phyloP scores from a whole-genome alignment of 2,888 invertebrate genomes.

The Trichogramma dendrolimi region DNA sequence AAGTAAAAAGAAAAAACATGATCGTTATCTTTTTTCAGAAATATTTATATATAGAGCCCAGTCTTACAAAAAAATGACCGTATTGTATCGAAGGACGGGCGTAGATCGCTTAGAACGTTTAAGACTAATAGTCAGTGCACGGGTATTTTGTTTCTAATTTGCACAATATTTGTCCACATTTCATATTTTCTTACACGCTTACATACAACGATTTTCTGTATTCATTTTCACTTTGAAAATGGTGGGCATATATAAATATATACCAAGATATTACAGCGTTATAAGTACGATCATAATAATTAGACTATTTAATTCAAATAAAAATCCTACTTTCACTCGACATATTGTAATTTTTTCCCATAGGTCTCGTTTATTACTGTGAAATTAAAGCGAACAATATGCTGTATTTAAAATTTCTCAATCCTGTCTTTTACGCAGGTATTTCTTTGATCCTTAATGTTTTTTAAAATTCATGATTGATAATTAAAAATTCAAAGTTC shows the following conservation, averaged over 20 bases:
- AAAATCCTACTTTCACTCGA: constrained; percentile 52
- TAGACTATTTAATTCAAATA: constrained; percentile 51
- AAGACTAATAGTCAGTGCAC: constrained; percentile 49
- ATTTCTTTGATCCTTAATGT: constrained; percentile 41
- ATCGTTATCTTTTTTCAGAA: constrained; percentile 48
- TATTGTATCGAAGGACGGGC: constrained; percentile 51
- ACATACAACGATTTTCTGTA: constrained; percentile 30
- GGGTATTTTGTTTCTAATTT: constrained; percentile 41
- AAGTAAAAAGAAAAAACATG: constrained; percentile 42
- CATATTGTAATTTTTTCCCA: constrained; percentile 35
- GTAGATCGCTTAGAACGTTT: constrained; percentile 48
- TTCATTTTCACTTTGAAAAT: constrained; percentile 43
- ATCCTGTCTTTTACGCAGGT: constrained; percentile 37
- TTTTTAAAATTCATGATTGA: constrained; percentile 28
- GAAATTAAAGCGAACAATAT: constrained; percentile 49
- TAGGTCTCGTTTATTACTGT: constrained; percentile 38
- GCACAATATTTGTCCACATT: constrained; percentile 27
- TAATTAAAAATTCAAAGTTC: constrained; percentile 25
- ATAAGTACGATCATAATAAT: constrained; percentile 50
- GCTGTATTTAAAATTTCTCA: constrained; percentile 37
- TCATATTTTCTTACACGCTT: constrained; percentile 28
- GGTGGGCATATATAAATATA: constrained; percentile 46
- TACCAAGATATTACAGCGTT: constrained; percentile 45
- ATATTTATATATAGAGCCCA: constrained; percentile 52
- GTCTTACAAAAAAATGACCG: constrained; percentile 52